These are phyloP conservation scores for Sula dactylatra DNA, from an alignment of 2,113 vertebrate species.

Conservation along the genomic window DNA sequence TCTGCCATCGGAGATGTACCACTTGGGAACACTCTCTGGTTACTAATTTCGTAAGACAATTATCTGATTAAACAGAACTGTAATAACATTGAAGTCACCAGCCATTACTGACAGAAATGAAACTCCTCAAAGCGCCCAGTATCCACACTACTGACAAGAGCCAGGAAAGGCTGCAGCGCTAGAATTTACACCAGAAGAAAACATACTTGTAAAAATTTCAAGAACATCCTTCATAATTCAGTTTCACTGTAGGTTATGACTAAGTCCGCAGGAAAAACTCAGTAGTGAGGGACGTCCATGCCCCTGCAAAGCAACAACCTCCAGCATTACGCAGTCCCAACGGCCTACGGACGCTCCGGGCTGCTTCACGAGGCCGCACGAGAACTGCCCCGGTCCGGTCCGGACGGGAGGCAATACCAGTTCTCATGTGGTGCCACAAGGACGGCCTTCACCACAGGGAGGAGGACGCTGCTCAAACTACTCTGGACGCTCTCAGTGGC, in stretches of 20 bases:
- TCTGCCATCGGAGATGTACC: background rate
- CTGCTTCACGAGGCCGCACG: background rate
- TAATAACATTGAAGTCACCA: background rate
- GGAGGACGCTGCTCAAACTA: background rate
- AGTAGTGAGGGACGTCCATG: accelerated
- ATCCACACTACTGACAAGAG: background rate
- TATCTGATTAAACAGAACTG: background rate
- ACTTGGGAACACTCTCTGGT: background rate
- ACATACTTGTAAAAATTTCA: background rate
- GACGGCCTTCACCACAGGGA: background rate
- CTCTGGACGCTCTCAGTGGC: background rate
- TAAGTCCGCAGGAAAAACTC: background rate
- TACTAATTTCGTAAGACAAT: background rate
- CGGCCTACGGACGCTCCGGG: background rate
- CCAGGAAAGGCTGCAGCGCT: no score
- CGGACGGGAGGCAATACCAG: accelerated
- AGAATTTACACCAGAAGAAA: background rate
- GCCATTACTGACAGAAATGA: background rate
- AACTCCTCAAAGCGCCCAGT: background rate
- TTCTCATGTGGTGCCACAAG: background rate
- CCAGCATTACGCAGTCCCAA: background rate
- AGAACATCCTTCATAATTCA: background rate
- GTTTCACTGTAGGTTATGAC: background rate
- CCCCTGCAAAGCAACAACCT: background rate
- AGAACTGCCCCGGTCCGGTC: no score